A percentile compares a stretch with the other conserved stretches of the same genome.
Evolutionary conservation across 2,888 invertebrate species (phyloP).

Genomic region (Tiliacea aurago): DNA sequence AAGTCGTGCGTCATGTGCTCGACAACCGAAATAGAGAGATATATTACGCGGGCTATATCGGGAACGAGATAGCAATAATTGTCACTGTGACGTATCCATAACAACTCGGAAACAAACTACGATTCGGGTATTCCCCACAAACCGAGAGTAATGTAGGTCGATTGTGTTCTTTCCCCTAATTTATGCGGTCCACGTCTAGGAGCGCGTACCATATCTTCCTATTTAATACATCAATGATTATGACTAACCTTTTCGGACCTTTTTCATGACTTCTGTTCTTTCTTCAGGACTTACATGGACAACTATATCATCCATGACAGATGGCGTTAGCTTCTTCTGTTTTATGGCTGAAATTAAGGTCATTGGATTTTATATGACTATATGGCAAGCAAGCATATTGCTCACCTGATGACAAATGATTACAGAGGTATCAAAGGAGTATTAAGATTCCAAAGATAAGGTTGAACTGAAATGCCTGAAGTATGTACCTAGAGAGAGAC

Average conservation of each 20-base stretch:
- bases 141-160: too few species aligned
- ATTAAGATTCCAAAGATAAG: background rate
- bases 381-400: background rate
- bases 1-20: too few species aligned
- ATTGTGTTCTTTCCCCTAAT: too few species aligned
- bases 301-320: conserved; percentile 45
- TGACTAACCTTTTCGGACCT: conserved; percentile 38
- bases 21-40: too few species aligned
- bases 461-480: background rate
- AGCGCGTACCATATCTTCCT: too few species aligned
- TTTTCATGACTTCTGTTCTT: conserved; percentile 30
- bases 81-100: too few species aligned
- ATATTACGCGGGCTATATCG: too few species aligned
- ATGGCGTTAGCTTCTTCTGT: conserved; percentile 36
- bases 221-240: too few species aligned
- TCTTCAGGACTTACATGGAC: conserved; percentile 21
- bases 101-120: too few species aligned
- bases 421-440: background rate
- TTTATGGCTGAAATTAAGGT: conserved; percentile 33
- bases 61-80: too few species aligned
- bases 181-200: too few species aligned
- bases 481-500: background rate
- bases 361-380: background rate
- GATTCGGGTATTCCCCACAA: too few species aligned
- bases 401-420: background rate